phyloP scores from a whole-genome alignment of 1,140 invertebrate genomes.

The Drosophila cardini region DNA sequence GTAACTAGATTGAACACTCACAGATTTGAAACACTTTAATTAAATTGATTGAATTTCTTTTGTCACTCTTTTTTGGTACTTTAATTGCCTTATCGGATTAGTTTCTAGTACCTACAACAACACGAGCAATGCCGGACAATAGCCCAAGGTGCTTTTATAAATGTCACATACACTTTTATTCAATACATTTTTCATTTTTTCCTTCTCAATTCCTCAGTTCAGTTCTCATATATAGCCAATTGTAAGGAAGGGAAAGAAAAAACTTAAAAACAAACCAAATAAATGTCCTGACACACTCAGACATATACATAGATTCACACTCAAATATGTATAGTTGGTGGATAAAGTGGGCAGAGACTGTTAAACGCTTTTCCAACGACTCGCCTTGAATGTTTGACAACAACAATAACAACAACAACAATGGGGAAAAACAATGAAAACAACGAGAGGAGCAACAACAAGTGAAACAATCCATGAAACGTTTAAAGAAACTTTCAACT shows the following conservation, averaged over 20 bases:
- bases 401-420: constrained; percentile 16
- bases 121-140: not conserved
- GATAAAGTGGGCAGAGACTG: constrained; percentile 68
- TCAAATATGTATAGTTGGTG: not conserved
- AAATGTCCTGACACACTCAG: constrained; percentile 62
- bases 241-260: constrained; percentile 33
- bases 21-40: no score
- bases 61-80: no score
- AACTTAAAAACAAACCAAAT: constrained; percentile 76
- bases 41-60: no score
- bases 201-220: not conserved
- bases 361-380: constrained; percentile 67
- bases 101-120: no score
- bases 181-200: constrained; percentile 21
- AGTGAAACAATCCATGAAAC: constrained; percentile 73
- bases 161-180: constrained; percentile 26
- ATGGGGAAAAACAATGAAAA: constrained; percentile 23
- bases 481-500: constrained; percentile 77
- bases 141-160: constrained; percentile 23
- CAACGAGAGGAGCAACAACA: constrained; percentile 35
- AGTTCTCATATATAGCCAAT: constrained; percentile 39
- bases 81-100: not conserved
- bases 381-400: constrained; percentile 30
- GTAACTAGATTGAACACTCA: no score
- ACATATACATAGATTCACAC: constrained; percentile 19